Evolutionary conservation across 2,888 invertebrate species (phyloP).

Genomic region (Drosophila kambysellisi): DNA sequence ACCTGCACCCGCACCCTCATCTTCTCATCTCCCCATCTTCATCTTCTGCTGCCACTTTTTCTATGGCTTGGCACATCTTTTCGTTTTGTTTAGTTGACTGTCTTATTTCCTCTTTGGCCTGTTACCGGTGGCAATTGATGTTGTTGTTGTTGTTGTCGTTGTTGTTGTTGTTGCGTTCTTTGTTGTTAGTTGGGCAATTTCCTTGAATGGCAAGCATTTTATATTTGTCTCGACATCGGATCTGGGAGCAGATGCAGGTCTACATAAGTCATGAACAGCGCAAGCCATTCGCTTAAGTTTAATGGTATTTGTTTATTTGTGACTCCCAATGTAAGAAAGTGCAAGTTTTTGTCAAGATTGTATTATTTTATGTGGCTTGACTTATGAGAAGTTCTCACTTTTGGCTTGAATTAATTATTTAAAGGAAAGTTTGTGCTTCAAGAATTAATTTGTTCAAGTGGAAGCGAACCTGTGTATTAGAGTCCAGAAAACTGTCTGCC

Average conservation of each 20-base stretch:
- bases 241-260: conserved; percentile 31
- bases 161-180: conserved; percentile 25
- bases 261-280: background rate
- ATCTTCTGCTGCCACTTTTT: conserved; percentile 44
- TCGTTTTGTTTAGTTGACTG: conserved; percentile 69
- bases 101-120: conserved; percentile 55
- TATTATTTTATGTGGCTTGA: conserved; percentile 27
- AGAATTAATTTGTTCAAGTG: background rate
- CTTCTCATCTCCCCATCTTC: background rate
- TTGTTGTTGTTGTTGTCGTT: conserved; percentile 27
- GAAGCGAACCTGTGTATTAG: background rate
- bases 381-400: conserved; percentile 2
- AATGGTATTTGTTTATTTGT: conserved; percentile 71
- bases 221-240: conserved; percentile 47
- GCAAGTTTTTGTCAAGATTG: conserved; percentile 46
- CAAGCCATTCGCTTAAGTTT: conserved; percentile 56
- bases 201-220: conserved; percentile 66
- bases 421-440: background rate
- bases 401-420: conserved; percentile 1
- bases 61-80: conserved; percentile 69
- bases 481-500: background rate
- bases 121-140: conserved; percentile 45
- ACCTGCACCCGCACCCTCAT: conserved; percentile 17
- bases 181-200: conserved; percentile 66
- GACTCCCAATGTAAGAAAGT: conserved; percentile 14